Percentiles rank a stretch among this genome's conserved stretches.
These are phyloP conservation scores for Bradypodion ventrale DNA, from an alignment of 2,797 vertebrate genomes.

Conservation along the genomic window DNA sequence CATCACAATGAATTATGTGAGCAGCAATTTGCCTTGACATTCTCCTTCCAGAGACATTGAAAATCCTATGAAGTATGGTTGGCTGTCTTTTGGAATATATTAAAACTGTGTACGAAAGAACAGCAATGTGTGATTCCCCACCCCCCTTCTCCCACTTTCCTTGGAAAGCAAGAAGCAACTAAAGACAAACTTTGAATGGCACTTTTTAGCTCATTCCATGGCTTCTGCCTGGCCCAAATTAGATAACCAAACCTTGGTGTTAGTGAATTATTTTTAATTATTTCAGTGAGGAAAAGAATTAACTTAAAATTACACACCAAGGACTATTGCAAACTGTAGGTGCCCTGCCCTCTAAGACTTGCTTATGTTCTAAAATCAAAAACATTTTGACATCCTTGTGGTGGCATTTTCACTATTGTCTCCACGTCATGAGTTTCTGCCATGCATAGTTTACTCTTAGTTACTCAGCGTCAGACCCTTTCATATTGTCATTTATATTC, in stretches of 20 bases:
- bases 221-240: conserved; percentile 34
- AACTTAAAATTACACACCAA: not conserved
- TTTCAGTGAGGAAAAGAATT: not conserved
- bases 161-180: conserved; percentile 63
- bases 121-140: conserved; percentile 65
- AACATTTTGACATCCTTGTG: not conserved
- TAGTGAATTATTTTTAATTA: not conserved
- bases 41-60: conserved; percentile 48
- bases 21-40: conserved; percentile 40
- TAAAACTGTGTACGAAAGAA: conserved; percentile 68
- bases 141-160: conserved; percentile 47
- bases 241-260: no score
- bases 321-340: not conserved
- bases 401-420: no score
- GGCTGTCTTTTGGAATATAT: conserved; percentile 56
- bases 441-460: no score
- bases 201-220: conserved; percentile 42
- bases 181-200: conserved; percentile 48
- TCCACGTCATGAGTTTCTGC: no score
- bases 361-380: not conserved
- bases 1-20: conserved; percentile 42
- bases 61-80: conserved; percentile 62
- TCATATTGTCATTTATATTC: no score
- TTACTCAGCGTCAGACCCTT: no score
- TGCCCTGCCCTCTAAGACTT: not conserved